Conservation (phyloP, 2,888 invertebrate species). For the Eupelmus urozonus region DNA sequence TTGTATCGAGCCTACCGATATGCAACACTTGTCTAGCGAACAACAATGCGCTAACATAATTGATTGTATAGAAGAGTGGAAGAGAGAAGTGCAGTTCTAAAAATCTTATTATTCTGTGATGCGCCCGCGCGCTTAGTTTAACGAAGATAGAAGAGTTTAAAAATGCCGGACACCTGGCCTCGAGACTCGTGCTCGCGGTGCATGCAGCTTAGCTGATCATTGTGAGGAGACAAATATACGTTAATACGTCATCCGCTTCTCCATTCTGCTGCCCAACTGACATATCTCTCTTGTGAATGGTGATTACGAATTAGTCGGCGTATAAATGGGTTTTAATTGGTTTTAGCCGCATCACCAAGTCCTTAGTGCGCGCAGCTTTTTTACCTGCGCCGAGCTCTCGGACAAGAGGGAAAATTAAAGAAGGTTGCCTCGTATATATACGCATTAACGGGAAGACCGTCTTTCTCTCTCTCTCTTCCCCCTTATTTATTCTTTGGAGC, state of each 20-base stretch:
- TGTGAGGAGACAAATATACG: constrained; percentile 76
- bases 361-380: constrained; percentile 14
- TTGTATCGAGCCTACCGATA: background rate
- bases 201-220: constrained; percentile 62
- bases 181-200: background rate
- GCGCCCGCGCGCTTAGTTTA: constrained; percentile 61
- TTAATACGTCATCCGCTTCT: constrained; percentile 74
- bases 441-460: background rate
- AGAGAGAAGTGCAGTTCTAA: too few species aligned
- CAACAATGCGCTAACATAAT: too few species aligned
- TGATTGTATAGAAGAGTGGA: too few species aligned
- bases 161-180: constrained; percentile 73
- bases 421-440: constrained; percentile 17
- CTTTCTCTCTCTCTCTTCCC: background rate
- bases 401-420: constrained; percentile 55
- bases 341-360: constrained; percentile 32
- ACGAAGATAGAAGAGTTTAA: constrained; percentile 70
- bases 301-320: constrained; percentile 72
- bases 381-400: background rate
- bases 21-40: background rate
- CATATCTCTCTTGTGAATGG: constrained; percentile 66
- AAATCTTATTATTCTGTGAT: background rate
- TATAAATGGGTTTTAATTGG: constrained; percentile 75
- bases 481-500: constrained; percentile 31
- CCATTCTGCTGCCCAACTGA: constrained; percentile 64